A percentile compares a stretch with the other conserved stretches of the same genome.
Evolutionary conservation across 2,888 invertebrate genomes (phyloP).

Genomic region (Podotricha telesiphe): DNA sequence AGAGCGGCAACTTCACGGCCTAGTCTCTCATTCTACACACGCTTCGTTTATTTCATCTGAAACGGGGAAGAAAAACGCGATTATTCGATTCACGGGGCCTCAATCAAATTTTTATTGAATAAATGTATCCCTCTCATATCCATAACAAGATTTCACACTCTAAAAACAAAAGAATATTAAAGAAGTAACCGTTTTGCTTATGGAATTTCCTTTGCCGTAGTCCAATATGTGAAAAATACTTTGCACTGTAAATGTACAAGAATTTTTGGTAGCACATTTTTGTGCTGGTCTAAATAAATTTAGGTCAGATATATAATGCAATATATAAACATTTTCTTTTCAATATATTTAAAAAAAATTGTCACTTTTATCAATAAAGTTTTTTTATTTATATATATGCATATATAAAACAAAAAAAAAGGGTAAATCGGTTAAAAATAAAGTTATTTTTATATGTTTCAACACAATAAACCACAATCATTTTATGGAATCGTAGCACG

Average conservation of each 20-base stretch:
- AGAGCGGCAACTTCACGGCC: constrained; percentile 28
- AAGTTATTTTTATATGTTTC: not conserved
- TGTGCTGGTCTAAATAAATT: not conserved
- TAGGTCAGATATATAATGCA: no score
- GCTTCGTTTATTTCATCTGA: constrained; percentile 31
- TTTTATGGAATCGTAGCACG: constrained; percentile 5
- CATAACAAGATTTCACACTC: constrained; percentile 6
- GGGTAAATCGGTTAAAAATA: not conserved
- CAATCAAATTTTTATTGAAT: constrained; percentile 30
- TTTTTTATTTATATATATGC: no score
- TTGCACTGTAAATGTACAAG: not conserved
- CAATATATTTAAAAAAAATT: not conserved
- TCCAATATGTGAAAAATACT: not conserved
- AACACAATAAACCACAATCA: not conserved
- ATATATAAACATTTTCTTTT: no score
- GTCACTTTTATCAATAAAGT: not conserved
- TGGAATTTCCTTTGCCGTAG: not conserved
- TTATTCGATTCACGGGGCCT: constrained; percentile 25
- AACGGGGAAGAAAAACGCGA: constrained; percentile 24
- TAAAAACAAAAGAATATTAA: constrained; percentile 1
- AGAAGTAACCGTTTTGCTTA: not conserved
- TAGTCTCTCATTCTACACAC: constrained; percentile 29
- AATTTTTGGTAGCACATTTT: constrained; percentile 4
- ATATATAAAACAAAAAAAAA: no score
- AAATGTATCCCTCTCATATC: constrained; percentile 27